Percentiles rank a stretch among this genome's conserved stretches.
These are phyloP conservation scores for Asteroscopus sphinx DNA, from an alignment of 2,888 invertebrate genomes.

Conservation along the genomic window DNA sequence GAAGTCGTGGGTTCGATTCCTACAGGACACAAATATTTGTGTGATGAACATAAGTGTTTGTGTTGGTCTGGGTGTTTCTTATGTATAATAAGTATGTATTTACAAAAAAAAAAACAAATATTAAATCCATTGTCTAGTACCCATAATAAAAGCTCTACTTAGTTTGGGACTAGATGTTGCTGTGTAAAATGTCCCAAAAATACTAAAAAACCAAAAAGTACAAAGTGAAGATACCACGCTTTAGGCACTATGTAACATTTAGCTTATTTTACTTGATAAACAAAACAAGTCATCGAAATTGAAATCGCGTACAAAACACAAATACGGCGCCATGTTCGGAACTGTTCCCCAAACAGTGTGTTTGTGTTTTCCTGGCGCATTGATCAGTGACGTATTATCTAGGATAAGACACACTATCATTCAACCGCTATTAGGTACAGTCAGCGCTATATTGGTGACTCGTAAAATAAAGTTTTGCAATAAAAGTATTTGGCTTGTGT, in stretches of 20 bases:
- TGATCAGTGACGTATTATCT: slow-evolving; percentile 9
- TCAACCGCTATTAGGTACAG: slow-evolving; percentile 13
- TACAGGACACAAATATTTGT: too few species aligned
- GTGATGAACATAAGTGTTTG: too few species aligned
- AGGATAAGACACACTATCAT: slow-evolving; percentile 1
- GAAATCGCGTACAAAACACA: slow-evolving; percentile 10
- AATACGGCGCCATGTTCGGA: slow-evolving; percentile 14
- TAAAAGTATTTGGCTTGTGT: slow-evolving; percentile 22
- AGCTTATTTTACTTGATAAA: slow-evolving; percentile 5
- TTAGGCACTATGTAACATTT: not conserved
- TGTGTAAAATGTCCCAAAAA: too few species aligned
- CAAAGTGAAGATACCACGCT: not conserved
- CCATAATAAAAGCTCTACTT: too few species aligned
- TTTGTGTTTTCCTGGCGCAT: not conserved
- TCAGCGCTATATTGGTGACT: slow-evolving; percentile 2
- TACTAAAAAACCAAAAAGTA: too few species aligned
- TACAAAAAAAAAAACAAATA: too few species aligned
- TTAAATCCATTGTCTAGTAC: too few species aligned
- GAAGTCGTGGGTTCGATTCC: too few species aligned
- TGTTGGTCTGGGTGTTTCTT: too few species aligned
- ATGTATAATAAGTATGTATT: too few species aligned
- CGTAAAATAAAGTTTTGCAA: slow-evolving; percentile 13
- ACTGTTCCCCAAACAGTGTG: slow-evolving; percentile 8
- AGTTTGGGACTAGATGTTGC: too few species aligned
- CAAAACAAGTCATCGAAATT: slow-evolving; percentile 16